Evolutionary conservation across 2,888 invertebrate species (phyloP), one percentile per base, ranked within the genome.

Genomic region (Zeuzera pyrina): DNA sequence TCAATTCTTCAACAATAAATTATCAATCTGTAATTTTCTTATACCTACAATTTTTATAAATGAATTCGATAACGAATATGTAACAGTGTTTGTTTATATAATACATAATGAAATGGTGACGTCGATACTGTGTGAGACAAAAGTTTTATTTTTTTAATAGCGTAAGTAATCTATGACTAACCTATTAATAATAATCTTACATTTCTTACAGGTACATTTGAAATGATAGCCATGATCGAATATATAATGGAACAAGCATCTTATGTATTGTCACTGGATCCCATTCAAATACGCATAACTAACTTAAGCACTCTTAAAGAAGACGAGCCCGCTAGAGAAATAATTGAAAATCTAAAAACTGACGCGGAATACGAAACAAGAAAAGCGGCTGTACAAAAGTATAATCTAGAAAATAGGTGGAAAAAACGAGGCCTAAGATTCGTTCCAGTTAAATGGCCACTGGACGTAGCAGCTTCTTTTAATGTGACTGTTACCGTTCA

Each of bases 351-450:
- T 10, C 40, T 86, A 16, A 69, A 71, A 42, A 54, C 52, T 26
- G 63, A 66, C 5, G 37, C 71, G 0, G 68, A 86, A 15, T 87
- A 77, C 42, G 58, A 63, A 0, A 49, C 55, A 4, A 58, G 88
- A 29, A 67, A 62, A 42, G 46, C 47, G 12, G 59, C 53, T 7
- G 67, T 86, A 1, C 62, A 74, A 12, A 54, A 60, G 24, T 88
- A 84, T 47, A 88, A 88, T 45, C 42, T 49, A 29, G 76, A 83
- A 15, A 91, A 92, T 61, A 76, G 90, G 29, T 92, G 92, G 92
- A 89, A 85, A 47, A 92, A 92, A 60, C 83, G 85, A 28, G 92
- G 60, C 0, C 30, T 66, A 10, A 46, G 58, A 39, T 40, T 47
- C 11, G 13, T 42, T 27, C 35, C 88, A 2, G 70, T 89, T 8